Conservation (phyloP, 2,113 vertebrate species). For the Triplophysa dalaica region DNA sequence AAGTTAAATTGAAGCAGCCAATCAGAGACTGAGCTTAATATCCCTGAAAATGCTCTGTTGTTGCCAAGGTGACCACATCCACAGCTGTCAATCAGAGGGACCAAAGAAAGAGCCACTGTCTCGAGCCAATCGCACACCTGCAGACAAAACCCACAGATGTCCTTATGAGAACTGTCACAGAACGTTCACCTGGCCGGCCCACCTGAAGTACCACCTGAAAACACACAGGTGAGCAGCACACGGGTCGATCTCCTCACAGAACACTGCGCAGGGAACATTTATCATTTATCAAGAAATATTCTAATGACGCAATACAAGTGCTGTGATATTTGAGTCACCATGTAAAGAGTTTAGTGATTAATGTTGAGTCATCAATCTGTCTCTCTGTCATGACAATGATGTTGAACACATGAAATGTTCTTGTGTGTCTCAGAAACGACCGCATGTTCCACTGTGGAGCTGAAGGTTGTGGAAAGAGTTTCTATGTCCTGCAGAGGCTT, state of each 20-base stretch:
- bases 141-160: slow-evolving; percentile 89
- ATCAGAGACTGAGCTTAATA: too few relatives aligned
- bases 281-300: too few relatives aligned
- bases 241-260: too few relatives aligned
- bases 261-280: too few relatives aligned
- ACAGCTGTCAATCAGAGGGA: slow-evolving; percentile 80
- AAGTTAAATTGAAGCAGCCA: too few relatives aligned
- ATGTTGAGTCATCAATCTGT: too few relatives aligned
- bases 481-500: slow-evolving; percentile 94
- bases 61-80: slow-evolving; percentile 84
- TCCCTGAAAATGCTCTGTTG: not conserved
- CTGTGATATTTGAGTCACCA: too few relatives aligned
- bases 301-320: too few relatives aligned
- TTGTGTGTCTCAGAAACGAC: slow-evolving; percentile 80
- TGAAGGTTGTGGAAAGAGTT: slow-evolving; percentile 97
- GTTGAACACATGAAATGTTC: too few relatives aligned
- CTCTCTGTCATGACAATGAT: too few relatives aligned
- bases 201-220: slow-evolving; percentile 97
- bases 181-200: slow-evolving; percentile 94
- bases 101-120: slow-evolving; percentile 79
- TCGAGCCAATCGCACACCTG: slow-evolving; percentile 70
- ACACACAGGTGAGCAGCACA: slow-evolving; percentile 84
- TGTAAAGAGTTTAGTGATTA: too few relatives aligned
- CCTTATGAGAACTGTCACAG: slow-evolving; percentile 92
- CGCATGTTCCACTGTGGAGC: slow-evolving; percentile 91